Conservation (phyloP, 2,888 invertebrate genomes). For the Melolontha melolontha region DNA sequence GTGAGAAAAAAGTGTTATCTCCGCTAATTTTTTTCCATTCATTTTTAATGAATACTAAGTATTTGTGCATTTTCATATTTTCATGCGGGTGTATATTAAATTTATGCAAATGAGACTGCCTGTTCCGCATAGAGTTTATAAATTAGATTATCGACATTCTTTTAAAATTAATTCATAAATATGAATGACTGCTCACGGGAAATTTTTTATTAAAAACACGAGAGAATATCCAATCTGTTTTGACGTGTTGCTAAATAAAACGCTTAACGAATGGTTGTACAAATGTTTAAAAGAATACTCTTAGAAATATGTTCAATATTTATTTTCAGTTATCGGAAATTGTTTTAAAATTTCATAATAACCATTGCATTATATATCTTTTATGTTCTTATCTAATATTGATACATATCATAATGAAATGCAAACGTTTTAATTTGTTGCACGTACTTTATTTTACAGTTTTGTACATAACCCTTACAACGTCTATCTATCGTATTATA, state of each 20-base stretch:
- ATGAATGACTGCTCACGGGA: conserved; percentile 56
- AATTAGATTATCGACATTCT: conserved; percentile 59
- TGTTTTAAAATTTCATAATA: too few relatives aligned
- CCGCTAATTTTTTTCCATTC: conserved; percentile 6
- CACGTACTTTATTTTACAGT: too few relatives aligned
- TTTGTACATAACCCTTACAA: too few relatives aligned
- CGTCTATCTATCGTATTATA: too few relatives aligned
- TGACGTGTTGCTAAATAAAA: conserved; percentile 28
- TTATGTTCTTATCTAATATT: too few relatives aligned
- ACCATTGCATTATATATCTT: too few relatives aligned
- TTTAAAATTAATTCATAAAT: conserved; percentile 60
- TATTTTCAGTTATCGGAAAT: too few relatives aligned
- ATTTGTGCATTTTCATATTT: conserved; percentile 49
- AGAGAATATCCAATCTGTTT: conserved; percentile 42
- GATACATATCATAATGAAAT: too few relatives aligned
- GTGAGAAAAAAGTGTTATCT: too few relatives aligned
- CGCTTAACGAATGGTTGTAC: conserved; percentile 2
- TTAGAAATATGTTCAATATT: too few relatives aligned
- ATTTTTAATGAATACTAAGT: conserved; percentile 54
- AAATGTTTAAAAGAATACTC: too few relatives aligned
- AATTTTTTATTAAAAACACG: conserved; percentile 44
- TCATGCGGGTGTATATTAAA: conserved; percentile 48
- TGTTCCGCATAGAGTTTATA: conserved; percentile 55
- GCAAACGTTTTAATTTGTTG: too few relatives aligned
- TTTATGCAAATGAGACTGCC: conserved; percentile 52